These are phyloP conservation scores for Pectinophora gossypiella DNA, from an alignment of 1,140 invertebrate species.

Conservation along the genomic window DNA sequence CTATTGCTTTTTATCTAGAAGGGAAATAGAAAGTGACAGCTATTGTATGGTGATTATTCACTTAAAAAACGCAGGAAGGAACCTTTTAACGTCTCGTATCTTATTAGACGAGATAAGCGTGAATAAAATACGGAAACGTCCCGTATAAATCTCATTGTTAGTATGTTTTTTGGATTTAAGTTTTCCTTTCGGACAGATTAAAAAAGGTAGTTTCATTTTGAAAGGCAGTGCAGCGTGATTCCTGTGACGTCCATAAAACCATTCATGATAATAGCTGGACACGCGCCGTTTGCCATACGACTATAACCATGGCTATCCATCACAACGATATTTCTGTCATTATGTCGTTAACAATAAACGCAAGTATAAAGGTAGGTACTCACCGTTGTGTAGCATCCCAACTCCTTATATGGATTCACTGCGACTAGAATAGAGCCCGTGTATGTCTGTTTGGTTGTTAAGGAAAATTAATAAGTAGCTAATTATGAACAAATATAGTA, in stretches of 20 bases:
- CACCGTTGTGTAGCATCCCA: conserved; percentile 94
- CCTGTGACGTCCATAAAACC: background rate
- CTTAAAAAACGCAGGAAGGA: background rate
- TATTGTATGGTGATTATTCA: background rate
- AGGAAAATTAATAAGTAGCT: conserved; percentile 76
- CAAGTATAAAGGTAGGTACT: conserved; percentile 63
- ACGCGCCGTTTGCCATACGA: background rate
- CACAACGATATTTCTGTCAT: background rate
- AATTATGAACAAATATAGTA: no score
- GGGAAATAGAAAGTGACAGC: background rate
- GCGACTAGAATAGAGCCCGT: conserved; percentile 96
- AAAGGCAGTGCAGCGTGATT: background rate
- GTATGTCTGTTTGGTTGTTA: conserved; percentile 84
- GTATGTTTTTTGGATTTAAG: no score
- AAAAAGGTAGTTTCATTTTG: no score
- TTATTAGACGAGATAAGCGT: background rate
- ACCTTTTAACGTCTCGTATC: background rate
- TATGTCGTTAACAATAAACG: background rate
- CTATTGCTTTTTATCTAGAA: no score
- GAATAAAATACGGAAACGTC: background rate
- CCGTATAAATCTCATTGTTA: no score
- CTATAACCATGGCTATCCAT: background rate
- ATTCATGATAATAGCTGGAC: background rate
- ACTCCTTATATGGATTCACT: conserved; percentile 96
- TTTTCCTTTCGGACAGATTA: no score